Percentiles rank a stretch among this genome's conserved stretches.
phyloP scores from a whole-genome alignment of 2,888 invertebrate genomes.

The Xylophagus ater region DNA sequence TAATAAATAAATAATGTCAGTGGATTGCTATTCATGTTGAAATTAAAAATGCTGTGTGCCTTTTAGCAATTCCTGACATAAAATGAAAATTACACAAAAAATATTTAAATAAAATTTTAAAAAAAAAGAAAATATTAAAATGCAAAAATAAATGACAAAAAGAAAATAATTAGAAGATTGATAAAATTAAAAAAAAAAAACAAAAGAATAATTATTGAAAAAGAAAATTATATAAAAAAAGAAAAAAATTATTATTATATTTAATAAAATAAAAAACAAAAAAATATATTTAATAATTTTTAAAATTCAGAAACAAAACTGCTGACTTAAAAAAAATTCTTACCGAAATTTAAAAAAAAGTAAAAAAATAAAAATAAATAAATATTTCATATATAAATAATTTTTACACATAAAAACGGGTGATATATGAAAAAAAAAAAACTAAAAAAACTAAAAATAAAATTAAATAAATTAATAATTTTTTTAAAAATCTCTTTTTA shows the following conservation, averaged over 20 bases:
- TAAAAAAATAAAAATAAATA: constrained; percentile 4
- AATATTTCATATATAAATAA: not conserved
- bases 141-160: no score
- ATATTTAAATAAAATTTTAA: not conserved
- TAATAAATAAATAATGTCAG: constrained; percentile 19
- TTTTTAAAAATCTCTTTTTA: no score
- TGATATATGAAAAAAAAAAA: constrained; percentile 8
- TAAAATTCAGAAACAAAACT: no score
- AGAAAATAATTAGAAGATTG: no score
- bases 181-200: no score
- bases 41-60: constrained; percentile 67
- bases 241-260: constrained; percentile 1
- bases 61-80: constrained; percentile 62
- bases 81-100: not conserved
- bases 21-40: constrained; percentile 40
- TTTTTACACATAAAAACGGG: constrained; percentile 7
- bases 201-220: no score
- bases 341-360: not conserved
- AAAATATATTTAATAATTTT: not conserved
- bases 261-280: constrained; percentile 1
- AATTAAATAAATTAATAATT: no score
- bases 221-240: not conserved
- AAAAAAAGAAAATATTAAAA: not conserved
- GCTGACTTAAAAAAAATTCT: not conserved
- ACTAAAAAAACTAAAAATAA: not conserved